Conservation (phyloP, 2,888 invertebrate species). For the Heliconius aoede region DNA sequence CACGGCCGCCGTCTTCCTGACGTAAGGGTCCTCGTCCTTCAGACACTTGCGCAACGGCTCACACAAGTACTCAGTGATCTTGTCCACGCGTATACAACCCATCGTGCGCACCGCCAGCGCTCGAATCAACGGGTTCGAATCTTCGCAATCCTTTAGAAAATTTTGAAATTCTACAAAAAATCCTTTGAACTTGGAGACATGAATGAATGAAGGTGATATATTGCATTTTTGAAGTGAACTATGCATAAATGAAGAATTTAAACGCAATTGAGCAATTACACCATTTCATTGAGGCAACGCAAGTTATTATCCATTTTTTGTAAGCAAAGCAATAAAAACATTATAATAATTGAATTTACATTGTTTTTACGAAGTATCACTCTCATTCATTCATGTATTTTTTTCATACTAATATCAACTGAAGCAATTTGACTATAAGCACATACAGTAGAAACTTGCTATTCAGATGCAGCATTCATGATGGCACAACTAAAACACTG, state of each 20-base stretch:
- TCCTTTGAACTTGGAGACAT: not conserved
- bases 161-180: constrained; percentile 8
- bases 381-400: not conserved
- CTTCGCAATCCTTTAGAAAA: constrained; percentile 96
- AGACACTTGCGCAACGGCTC: constrained; percentile 97
- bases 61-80: constrained; percentile 99
- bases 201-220: not conserved
- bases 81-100: constrained; percentile 99
- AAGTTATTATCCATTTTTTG: not conserved
- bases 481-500: not conserved
- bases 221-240: not conserved
- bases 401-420: constrained; percentile 63
- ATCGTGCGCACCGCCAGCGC: constrained; percentile 99
- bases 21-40: constrained; percentile 98
- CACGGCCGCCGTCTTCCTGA: constrained; percentile 99
- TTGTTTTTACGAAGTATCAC: not conserved
- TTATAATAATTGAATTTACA: no score
- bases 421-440: constrained; percentile 72
- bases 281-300: not conserved
- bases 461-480: constrained; percentile 43
- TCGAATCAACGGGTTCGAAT: constrained; percentile 98
- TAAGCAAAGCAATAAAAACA: no score
- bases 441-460: constrained; percentile 57
- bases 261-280: not conserved
- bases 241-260: not conserved